Percentiles rank a stretch among this genome's conserved stretches.
These are phyloP conservation scores for Phrixothrix hirtus DNA, from an alignment of 2,888 invertebrate species.

Conservation along the genomic window DNA sequence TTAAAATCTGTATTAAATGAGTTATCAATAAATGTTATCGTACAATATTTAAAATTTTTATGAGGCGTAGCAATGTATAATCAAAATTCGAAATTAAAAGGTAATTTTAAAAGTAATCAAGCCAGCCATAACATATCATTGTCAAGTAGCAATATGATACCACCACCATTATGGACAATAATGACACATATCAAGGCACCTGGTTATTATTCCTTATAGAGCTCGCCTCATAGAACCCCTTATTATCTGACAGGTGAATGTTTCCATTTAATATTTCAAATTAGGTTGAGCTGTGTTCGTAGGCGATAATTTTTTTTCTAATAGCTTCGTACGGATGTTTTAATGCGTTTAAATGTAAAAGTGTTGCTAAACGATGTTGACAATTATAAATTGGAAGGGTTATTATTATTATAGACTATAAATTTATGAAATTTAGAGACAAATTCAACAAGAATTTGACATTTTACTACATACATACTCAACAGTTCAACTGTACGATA, in stretches of 20 bases:
- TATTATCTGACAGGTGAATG: constrained; percentile 48
- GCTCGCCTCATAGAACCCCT: constrained; percentile 45
- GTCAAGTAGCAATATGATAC: constrained; percentile 37
- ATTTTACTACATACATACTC: too few relatives aligned
- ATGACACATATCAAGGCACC: constrained; percentile 39
- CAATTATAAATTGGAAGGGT: not conserved
- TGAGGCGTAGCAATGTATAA: constrained; percentile 17
- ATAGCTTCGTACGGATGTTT: constrained; percentile 18
- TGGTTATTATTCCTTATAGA: constrained; percentile 37
- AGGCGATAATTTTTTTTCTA: constrained; percentile 21
- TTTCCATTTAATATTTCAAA: constrained; percentile 47
- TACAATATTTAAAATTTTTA: constrained; percentile 22
- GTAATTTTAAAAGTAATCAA: constrained; percentile 35
- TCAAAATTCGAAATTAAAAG: constrained; percentile 28
- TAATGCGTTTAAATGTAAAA: constrained; percentile 18
- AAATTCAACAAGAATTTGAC: too few relatives aligned
- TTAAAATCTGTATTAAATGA: too few relatives aligned
- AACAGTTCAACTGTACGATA: too few relatives aligned
- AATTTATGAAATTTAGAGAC: too few relatives aligned
- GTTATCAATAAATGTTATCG: constrained; percentile 21
- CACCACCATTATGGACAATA: constrained; percentile 32
- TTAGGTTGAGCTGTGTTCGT: constrained; percentile 32
- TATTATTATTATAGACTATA: constrained; percentile 1
- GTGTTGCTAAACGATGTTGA: constrained; percentile 6
- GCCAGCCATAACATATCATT: constrained; percentile 38